Percentiles rank a stretch among this genome's conserved stretches.
phyloP scores from a whole-genome alignment of 2,113 vertebrate species.

The Apistogramma diplotaenia region DNA sequence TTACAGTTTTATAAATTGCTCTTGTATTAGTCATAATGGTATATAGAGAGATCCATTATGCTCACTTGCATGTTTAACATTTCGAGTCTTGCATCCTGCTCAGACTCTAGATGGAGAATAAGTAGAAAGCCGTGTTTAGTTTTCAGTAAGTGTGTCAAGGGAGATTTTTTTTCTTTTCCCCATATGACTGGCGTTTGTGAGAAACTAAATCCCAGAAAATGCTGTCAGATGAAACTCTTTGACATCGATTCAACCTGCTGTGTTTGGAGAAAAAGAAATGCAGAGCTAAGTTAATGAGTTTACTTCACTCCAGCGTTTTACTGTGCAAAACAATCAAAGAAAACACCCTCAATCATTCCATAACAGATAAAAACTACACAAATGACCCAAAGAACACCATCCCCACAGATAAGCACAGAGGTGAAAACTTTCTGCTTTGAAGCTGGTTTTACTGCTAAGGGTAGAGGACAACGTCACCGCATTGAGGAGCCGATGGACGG shows the following conservation, averaged over 20 bases:
- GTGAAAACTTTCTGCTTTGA: too few species aligned
- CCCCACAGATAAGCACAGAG: too few species aligned
- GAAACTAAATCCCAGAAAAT: not conserved
- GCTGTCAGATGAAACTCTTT: too few species aligned
- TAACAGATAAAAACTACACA: not conserved
- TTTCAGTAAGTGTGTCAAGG: not conserved
- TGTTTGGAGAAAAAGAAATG: too few species aligned
- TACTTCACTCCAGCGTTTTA: not conserved
- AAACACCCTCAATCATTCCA: accelerated
- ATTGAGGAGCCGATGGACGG: too few species aligned
- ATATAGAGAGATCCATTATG: not conserved
- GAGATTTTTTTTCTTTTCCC: not conserved
- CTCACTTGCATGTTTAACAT: not conserved
- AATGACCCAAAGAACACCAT: too few species aligned
- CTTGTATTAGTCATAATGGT: not conserved
- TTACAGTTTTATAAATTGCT: not conserved
- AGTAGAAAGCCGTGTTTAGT: not conserved
- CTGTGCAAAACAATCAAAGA: not conserved
- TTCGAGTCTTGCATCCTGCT: not conserved
- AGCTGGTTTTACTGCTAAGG: too few species aligned
- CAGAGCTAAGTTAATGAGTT: not conserved
- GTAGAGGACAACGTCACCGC: too few species aligned
- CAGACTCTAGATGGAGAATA: not conserved
- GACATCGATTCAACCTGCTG: too few species aligned
- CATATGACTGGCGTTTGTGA: not conserved